Conservation (phyloP, 2,113 vertebrate genomes). For the Heterotis niloticus region DNA sequence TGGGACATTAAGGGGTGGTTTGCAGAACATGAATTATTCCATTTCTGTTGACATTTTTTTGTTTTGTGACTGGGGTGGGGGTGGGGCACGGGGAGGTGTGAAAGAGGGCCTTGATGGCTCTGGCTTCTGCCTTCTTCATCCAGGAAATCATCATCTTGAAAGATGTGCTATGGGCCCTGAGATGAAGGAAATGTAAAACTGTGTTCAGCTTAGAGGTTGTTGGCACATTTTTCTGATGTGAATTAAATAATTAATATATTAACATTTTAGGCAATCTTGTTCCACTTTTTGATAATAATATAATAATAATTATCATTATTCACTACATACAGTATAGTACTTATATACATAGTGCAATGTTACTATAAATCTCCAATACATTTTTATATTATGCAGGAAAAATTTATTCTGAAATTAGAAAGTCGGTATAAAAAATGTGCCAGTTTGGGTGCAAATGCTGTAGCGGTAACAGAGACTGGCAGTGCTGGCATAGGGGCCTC, state of each 20-base stretch:
- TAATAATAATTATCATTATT: too few species aligned
- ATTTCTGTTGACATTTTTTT: constrained; percentile 88
- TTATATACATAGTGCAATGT: too few species aligned
- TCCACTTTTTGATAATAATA: too few species aligned
- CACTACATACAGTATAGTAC: too few species aligned
- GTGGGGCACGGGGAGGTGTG: constrained; percentile 72
- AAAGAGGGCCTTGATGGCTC: constrained; percentile 64
- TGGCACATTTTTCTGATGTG: too few species aligned
- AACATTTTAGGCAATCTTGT: too few species aligned
- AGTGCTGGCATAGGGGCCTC: constrained; percentile 44
- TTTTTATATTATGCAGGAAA: too few species aligned
- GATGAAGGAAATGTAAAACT: neutral
- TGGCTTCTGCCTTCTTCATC: constrained; percentile 31
- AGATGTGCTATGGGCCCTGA: neutral
- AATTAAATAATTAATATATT: too few species aligned
- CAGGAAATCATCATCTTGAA: constrained; percentile 41
- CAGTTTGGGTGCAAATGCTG: constrained; percentile 46
- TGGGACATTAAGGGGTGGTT: constrained; percentile 99
- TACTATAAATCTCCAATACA: too few species aligned
- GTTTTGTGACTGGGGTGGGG: constrained; percentile 58
- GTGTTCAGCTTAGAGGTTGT: too few species aligned
- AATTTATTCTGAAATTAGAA: too few species aligned
- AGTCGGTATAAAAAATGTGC: constrained; percentile 6
- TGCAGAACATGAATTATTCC: constrained; percentile 99
- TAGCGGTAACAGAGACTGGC: constrained; percentile 62